Evolutionary conservation across 2,888 invertebrate genomes (phyloP).

Genomic region (Sphaerophoria taeniata): DNA sequence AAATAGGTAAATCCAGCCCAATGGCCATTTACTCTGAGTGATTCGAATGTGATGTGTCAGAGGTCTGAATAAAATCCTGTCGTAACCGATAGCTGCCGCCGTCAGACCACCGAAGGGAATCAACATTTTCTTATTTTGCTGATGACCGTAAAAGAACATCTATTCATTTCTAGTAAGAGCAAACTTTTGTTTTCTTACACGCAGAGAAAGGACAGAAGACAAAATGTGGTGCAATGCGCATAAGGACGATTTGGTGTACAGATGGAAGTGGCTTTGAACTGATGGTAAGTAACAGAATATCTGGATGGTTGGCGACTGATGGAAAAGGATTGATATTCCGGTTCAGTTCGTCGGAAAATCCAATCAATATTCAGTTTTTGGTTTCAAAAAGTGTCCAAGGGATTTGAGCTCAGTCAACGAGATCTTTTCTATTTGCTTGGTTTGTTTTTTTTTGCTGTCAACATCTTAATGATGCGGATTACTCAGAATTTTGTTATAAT

Average conservation of each 20-base stretch:
- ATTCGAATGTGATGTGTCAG: constrained; percentile 29
- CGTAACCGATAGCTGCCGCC: constrained; percentile 23
- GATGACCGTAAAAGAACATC: neutral
- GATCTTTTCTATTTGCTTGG: no score
- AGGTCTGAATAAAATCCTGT: constrained; percentile 52
- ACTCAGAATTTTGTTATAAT: no score
- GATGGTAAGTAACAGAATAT: neutral
- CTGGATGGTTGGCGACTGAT: constrained; percentile 36
- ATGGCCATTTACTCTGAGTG: constrained; percentile 51
- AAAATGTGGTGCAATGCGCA: neutral
- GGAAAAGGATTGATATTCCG: constrained; percentile 52
- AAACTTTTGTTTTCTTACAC: constrained; percentile 15
- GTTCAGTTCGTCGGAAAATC: constrained; percentile 64
- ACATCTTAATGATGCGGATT: constrained; percentile 22
- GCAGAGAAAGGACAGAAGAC: neutral
- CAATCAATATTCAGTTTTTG: constrained; percentile 49
- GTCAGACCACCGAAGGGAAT: neutral
- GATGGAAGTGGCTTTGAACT: no score
- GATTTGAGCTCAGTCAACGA: neutral
- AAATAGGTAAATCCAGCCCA: constrained; percentile 38
- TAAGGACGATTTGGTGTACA: neutral
- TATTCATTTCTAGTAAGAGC: constrained; percentile 1
- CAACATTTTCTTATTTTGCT: neutral
- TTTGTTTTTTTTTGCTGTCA: neutral
- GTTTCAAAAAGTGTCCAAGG: neutral